A percentile compares a stretch with the other conserved stretches of the same genome.
These are phyloP conservation scores for Dyspetes luteomarginatus DNA, from an alignment of 2,888 invertebrate species.

Conservation along the genomic window DNA sequence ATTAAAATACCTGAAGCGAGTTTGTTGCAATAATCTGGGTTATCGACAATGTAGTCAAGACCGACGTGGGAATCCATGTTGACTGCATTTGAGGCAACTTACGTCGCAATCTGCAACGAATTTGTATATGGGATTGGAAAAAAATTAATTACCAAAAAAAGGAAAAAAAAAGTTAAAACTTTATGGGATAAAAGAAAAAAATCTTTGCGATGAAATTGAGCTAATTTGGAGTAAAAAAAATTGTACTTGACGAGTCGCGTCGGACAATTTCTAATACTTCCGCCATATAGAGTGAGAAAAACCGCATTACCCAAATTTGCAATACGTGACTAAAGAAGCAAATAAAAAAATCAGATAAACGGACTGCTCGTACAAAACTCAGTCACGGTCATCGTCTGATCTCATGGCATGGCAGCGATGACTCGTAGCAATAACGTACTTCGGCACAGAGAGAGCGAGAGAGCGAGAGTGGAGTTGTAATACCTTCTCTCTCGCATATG, in stretches of 20 bases:
- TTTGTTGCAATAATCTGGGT: conserved; percentile 95
- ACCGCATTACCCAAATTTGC: conserved; percentile 51
- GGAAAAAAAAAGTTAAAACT: background rate
- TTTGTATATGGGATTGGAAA: conserved; percentile 2
- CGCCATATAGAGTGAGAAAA: conserved; percentile 14
- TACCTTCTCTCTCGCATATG: background rate
- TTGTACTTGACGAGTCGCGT: background rate
- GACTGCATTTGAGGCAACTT: conserved; percentile 78
- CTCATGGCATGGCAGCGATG: conserved; percentile 39
- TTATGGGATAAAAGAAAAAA: background rate
- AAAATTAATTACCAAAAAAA: background rate
- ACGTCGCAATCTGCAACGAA: conserved; percentile 71
- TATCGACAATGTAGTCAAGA: conserved; percentile 96
- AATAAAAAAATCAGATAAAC: background rate
- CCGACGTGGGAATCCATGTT: conserved; percentile 96
- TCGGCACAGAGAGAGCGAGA: conserved; percentile 32
- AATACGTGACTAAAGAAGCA: conserved; percentile 34
- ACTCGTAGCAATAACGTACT: conserved; percentile 60
- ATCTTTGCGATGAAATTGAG: background rate
- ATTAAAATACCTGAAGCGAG: conserved; percentile 89
- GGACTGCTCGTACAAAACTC: conserved; percentile 35
- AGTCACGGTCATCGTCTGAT: conserved; percentile 54
- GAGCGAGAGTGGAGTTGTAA: conserved; percentile 27
- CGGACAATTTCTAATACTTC: conserved; percentile 15
- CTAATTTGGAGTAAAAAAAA: background rate